A percentile compares a stretch with the other conserved stretches of the same genome.
These are phyloP conservation scores for Lateolabrax maculatus DNA, from an alignment of 2,797 vertebrate genomes.

Conservation along the genomic window DNA sequence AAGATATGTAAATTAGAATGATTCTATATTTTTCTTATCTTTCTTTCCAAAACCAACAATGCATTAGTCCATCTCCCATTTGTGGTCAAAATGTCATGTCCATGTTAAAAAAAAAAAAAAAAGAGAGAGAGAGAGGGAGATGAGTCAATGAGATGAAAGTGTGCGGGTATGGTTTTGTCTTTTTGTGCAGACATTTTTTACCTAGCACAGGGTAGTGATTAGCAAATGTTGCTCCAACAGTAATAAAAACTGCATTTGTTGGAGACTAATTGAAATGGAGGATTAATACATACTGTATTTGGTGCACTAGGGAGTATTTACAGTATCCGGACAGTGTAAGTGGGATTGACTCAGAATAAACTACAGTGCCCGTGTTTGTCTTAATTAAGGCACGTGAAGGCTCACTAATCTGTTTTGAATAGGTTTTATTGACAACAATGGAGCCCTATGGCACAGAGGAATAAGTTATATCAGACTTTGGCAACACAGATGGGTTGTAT, in stretches of 20 bases:
- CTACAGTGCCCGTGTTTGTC: neutral
- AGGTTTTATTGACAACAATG: neutral
- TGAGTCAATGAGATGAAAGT: neutral
- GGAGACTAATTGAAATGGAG: neutral
- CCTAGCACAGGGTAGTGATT: neutral
- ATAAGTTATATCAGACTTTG: neutral
- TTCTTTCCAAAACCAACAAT: neutral
- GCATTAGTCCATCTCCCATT: neutral
- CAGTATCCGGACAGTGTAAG: neutral
- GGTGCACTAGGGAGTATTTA: constrained; percentile 11
- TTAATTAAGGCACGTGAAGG: constrained; percentile 8
- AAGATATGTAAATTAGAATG: too few relatives aligned
- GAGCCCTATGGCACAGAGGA: neutral
- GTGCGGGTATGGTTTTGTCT: neutral
- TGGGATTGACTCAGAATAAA: constrained; percentile 31
- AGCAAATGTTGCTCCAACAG: neutral
- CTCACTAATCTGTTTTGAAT: constrained; percentile 28
- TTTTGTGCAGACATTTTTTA: neutral
- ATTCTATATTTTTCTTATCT: neutral
- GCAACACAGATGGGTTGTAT: neutral
- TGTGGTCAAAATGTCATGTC: neutral
- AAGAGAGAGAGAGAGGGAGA: too few relatives aligned
- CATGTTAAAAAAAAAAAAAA: neutral
- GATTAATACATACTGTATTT: constrained; percentile 9
- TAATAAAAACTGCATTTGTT: neutral